Base-by-base conservation (phyloP, 2,113 vertebrate species). In the Raja brachyura region DNA sequence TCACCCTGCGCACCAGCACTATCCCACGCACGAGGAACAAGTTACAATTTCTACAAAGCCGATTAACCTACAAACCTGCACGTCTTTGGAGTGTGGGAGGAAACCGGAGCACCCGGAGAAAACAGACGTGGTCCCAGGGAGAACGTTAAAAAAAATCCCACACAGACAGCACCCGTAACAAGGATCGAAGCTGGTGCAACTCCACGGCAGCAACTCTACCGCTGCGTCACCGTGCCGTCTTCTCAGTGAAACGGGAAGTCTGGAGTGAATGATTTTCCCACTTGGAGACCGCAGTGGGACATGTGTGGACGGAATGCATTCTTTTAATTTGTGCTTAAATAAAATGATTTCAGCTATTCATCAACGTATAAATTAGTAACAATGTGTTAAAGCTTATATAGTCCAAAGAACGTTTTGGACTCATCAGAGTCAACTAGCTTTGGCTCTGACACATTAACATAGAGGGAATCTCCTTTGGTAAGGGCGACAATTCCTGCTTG, bases 371-470 rank as follows among this genome's bases (percentile, higher is more conserved):
- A 92, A 28, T 90, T 70, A 68, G 63, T 68, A 5, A 92, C 18
- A 6, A 9, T 92, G 22, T 73, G 70, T 20, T 94, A 97, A 93
- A 97, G 95, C 79, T 96, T 96, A 94, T 97, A 97, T 93, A 97
- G 93, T 10, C 97, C 97, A 6, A 97, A 97, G 94, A 96, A 97
- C 0, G 96, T 97, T 94, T 96, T 96, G 0, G 96, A 95, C 93
- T 97, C 96, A 90, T 97, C 96, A 94, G 96, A 95, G 93, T 77
- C 96, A 59, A 97, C 95, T 78, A 97, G 85, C 13, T 93, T 28
- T 0, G 94, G 93, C 81, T 95, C 95, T 77, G 97, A 97, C 28
- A 97, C 95, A 0, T 97, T 97, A 77, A 97, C 97, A 0, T 97
- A 94, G 76, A 97, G 76, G 1, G 93, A 95, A 93, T 97, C 96